Evolutionary conservation across 2,797 vertebrate species (phyloP).

Genomic region (Amblyopsis hoosieri): DNA sequence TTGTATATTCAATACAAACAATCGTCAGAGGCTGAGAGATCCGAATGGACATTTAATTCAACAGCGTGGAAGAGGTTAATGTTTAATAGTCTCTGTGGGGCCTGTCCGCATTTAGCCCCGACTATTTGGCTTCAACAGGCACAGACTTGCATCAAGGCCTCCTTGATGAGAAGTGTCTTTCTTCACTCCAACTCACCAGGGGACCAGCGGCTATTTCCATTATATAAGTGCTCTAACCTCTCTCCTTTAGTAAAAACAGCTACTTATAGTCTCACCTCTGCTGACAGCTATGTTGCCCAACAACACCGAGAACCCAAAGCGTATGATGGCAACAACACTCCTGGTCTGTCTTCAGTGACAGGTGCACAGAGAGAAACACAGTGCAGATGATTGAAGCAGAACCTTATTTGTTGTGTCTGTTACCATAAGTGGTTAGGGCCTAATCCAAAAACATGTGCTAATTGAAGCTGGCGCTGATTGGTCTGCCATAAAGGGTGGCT

Average conservation of each 20-base stretch:
- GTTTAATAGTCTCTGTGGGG: conserved; percentile 48
- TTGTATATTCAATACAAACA: too few species aligned
- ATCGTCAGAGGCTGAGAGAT: neutral
- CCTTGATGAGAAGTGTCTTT: conserved; percentile 58
- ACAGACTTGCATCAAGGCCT: conserved; percentile 56
- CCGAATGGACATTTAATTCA: conserved; percentile 21
- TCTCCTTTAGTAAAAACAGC: conserved; percentile 19
- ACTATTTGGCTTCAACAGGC: conserved; percentile 62
- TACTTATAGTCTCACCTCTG: conserved; percentile 12
- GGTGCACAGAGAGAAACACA: conserved; percentile 18
- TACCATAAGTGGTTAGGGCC: too few species aligned
- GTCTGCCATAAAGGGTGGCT: too few species aligned
- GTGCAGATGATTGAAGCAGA: too few species aligned
- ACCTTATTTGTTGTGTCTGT: too few species aligned
- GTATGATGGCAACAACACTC: conserved; percentile 41
- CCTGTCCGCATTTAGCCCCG: conserved; percentile 38
- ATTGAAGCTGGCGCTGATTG: too few species aligned
- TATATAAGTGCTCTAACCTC: conserved; percentile 43
- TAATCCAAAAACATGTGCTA: too few species aligned
- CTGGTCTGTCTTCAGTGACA: conserved; percentile 31
- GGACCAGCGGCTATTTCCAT: conserved; percentile 66
- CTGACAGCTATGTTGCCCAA: conserved; percentile 1
- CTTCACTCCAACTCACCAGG: conserved; percentile 58
- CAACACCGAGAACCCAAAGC: conserved; percentile 19
- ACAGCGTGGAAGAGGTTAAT: conserved; percentile 24